These are phyloP conservation scores for Dasypogon diadema DNA, from an alignment of 2,888 invertebrate genomes.

Conservation along the genomic window DNA sequence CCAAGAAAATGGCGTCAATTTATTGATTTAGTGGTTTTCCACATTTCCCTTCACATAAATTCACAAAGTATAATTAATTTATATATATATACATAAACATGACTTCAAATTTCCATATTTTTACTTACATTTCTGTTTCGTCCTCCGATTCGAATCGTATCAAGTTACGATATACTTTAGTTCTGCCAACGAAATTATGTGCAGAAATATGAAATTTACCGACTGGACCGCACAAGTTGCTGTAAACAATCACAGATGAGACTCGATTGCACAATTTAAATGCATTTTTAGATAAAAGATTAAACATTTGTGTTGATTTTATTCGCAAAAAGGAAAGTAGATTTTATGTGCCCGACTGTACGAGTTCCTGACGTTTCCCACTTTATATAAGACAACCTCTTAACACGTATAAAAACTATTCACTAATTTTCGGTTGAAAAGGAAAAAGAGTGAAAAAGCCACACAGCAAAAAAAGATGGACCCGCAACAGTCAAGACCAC, in stretches of 20 bases:
- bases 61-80: too few species aligned
- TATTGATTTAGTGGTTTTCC: too few species aligned
- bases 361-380: too few species aligned
- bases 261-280: constrained; percentile 36
- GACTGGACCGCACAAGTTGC: constrained; percentile 13
- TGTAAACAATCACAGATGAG: constrained; percentile 3
- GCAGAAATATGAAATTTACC: constrained; percentile 28
- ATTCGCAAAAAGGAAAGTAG: too few species aligned
- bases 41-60: too few species aligned
- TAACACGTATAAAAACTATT: too few species aligned
- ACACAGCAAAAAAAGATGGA: not conserved
- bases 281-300: constrained; percentile 8
- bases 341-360: too few species aligned
- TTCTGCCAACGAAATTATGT: constrained; percentile 15
- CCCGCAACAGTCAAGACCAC: not conserved
- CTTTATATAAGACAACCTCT: too few species aligned
- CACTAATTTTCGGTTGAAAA: not conserved
- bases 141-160: constrained; percentile 22
- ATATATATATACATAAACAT: too few species aligned
- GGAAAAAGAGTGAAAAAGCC: not conserved
- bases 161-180: constrained; percentile 9
- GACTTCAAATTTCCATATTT: too few species aligned
- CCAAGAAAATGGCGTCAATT: too few species aligned
- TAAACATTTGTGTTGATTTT: constrained; percentile 9
- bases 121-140: constrained; percentile 36